A percentile compares a stretch with the other conserved stretches of the same genome.
These are phyloP conservation scores for Latrodectus geometricus DNA, from an alignment of 1,140 invertebrate species.

Conservation along the genomic window DNA sequence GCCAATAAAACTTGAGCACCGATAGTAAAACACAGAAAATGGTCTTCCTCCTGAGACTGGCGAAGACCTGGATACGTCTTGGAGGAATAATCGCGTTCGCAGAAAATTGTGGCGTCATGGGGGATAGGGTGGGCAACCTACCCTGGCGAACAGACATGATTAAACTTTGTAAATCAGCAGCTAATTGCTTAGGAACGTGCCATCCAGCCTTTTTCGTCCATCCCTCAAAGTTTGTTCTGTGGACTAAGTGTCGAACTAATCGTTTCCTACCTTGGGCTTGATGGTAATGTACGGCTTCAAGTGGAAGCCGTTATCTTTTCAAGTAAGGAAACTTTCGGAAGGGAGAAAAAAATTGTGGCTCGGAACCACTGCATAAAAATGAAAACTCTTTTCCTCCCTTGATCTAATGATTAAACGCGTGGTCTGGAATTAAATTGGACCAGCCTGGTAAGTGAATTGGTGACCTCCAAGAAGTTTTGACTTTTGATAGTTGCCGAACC, in stretches of 20 bases:
- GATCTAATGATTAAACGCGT: conserved; percentile 56
- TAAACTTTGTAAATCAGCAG: conserved; percentile 63
- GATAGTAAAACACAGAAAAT: conserved; percentile 54
- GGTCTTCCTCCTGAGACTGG: conserved; percentile 2
- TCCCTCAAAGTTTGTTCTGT: conserved; percentile 61
- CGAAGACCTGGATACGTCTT: conserved; percentile 22
- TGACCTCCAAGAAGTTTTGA: not conserved
- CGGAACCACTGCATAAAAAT: conserved; percentile 38
- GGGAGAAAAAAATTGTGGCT: not conserved
- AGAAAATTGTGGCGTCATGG: not conserved
- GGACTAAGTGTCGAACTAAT: conserved; percentile 56
- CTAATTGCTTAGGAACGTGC: conserved; percentile 61
- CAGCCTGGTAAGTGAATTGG: not conserved
- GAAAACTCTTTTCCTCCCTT: not conserved
- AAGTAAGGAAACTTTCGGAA: conserved; percentile 30
- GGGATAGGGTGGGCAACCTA: not conserved
- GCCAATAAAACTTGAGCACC: conserved; percentile 60
- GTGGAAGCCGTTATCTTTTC: conserved; percentile 3
- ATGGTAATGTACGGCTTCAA: conserved; percentile 54
- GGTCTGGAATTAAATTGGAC: conserved; percentile 53
- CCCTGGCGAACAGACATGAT: conserved; percentile 37
- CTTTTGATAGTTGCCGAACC: not conserved
- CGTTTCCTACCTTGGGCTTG: conserved; percentile 13
- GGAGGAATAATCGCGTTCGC: conserved; percentile 30
- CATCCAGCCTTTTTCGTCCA: conserved; percentile 41